phyloP scores from a whole-genome alignment of 2,888 invertebrate species.

The Nemotelus pantherinus region DNA sequence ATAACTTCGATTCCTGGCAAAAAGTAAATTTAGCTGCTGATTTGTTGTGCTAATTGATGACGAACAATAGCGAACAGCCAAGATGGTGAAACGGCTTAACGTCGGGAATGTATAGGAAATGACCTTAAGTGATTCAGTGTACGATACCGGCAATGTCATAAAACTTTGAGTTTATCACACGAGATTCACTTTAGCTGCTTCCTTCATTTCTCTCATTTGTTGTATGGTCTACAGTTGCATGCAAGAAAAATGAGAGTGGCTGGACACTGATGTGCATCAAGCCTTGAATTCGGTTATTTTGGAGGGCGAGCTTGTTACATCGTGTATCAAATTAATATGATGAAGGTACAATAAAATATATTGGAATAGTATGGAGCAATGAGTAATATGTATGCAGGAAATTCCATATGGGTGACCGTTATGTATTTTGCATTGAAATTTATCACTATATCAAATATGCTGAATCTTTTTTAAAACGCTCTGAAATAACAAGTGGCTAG shows the following conservation, averaged over 20 bases:
- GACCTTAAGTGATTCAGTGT: constrained; percentile 17
- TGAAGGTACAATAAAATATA: too few species aligned
- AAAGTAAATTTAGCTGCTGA: too few species aligned
- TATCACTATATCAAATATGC: too few species aligned
- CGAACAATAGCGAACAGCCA: neutral
- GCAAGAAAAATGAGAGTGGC: neutral
- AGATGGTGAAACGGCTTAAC: neutral
- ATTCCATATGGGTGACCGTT: too few species aligned
- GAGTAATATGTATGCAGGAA: too few species aligned
- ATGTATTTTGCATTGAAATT: too few species aligned
- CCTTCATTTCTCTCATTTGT: neutral
- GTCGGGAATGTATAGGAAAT: neutral
- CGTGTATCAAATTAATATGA: too few species aligned
- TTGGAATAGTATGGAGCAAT: too few species aligned
- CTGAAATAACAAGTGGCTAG: too few species aligned
- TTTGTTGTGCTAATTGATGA: too few species aligned
- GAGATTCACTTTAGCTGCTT: neutral
- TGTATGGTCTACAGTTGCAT: neutral
- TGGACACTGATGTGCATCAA: neutral
- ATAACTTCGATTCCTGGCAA: too few species aligned
- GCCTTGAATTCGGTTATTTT: constrained; percentile 8
- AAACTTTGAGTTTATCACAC: constrained; percentile 7
- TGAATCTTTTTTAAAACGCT: too few species aligned
- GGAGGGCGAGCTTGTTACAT: neutral
- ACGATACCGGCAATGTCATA: constrained; percentile 8